Percentiles rank a stretch among this genome's conserved stretches.
Conservation (phyloP, 2,888 invertebrate genomes). For the Apamea crenata region DNA sequence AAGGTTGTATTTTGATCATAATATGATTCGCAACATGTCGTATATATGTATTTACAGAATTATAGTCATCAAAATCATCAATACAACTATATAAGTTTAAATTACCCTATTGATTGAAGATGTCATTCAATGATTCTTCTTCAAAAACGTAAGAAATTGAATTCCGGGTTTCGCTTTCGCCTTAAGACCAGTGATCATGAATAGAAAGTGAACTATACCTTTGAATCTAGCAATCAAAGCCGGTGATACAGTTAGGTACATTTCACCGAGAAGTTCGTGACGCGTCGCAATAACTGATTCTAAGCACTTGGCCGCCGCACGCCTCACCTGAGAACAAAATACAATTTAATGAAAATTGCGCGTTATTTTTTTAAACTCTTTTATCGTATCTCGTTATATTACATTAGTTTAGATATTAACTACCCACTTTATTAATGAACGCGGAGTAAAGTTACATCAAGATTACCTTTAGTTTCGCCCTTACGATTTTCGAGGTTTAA, state of each 20-base stretch:
- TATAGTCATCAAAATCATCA: background rate
- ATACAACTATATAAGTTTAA: background rate
- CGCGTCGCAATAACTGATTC: constrained; percentile 98
- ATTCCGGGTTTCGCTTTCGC: background rate
- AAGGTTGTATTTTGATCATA: background rate
- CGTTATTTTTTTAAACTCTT: background rate
- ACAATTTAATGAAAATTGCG: background rate
- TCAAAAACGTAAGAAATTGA: background rate
- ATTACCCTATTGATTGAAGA: background rate
- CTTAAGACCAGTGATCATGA: background rate
- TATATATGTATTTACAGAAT: background rate
- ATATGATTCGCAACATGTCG: background rate
- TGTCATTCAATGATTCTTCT: background rate
- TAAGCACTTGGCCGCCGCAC: constrained; percentile 99
- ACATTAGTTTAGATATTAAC: too few species aligned
- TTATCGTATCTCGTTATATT: too few species aligned
- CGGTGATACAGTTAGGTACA: constrained; percentile 97
- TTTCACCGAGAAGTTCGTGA: constrained; percentile 96
- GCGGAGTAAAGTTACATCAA: background rate
- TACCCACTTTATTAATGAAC: background rate
- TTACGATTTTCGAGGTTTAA: too few species aligned
- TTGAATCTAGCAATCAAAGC: constrained; percentile 98
- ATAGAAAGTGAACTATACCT: constrained; percentile 87
- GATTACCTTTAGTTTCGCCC: background rate
- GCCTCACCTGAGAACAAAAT: constrained; percentile 89